Evolutionary conservation across 2,888 invertebrate species (phyloP).

Genomic region (Tiliacea aurago): DNA sequence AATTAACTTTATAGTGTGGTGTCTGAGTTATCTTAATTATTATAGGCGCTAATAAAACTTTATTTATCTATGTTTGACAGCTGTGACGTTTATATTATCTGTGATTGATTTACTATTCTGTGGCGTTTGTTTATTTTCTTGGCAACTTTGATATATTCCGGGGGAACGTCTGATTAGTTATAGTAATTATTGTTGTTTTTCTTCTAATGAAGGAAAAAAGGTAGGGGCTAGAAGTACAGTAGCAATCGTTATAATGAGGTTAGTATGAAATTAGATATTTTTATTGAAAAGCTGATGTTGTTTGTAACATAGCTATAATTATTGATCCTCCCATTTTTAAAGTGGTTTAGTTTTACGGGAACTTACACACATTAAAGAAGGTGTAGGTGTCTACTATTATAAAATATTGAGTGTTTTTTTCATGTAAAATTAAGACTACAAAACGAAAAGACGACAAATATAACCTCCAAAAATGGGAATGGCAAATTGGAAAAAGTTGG

Average conservation of each 20-base stretch:
- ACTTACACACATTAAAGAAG: too few relatives aligned
- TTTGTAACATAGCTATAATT: background rate
- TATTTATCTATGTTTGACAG: slow-evolving; percentile 55
- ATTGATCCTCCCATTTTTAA: too few relatives aligned
- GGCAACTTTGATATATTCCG: background rate
- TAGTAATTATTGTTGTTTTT: background rate
- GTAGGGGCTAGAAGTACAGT: too few relatives aligned
- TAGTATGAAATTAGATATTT: too few relatives aligned
- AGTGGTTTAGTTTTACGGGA: too few relatives aligned
- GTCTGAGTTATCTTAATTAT: slow-evolving; percentile 54
- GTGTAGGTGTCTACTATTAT: too few relatives aligned
- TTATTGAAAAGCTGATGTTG: background rate
- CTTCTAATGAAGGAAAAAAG: background rate
- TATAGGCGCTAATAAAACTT: slow-evolving; percentile 46
- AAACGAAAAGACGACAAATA: too few relatives aligned
- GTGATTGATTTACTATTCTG: slow-evolving; percentile 55
- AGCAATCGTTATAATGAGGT: too few relatives aligned
- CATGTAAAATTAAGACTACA: too few relatives aligned
- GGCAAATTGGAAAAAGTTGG: too few relatives aligned
- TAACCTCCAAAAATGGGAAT: too few relatives aligned
- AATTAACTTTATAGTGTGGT: slow-evolving; percentile 45
- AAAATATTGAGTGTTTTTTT: too few relatives aligned
- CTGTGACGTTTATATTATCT: slow-evolving; percentile 47
- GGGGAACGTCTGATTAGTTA: background rate
- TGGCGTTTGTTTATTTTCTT: slow-evolving; percentile 36